Conservation (phyloP, 2,888 invertebrate species). For the Melitaea athalia region DNA sequence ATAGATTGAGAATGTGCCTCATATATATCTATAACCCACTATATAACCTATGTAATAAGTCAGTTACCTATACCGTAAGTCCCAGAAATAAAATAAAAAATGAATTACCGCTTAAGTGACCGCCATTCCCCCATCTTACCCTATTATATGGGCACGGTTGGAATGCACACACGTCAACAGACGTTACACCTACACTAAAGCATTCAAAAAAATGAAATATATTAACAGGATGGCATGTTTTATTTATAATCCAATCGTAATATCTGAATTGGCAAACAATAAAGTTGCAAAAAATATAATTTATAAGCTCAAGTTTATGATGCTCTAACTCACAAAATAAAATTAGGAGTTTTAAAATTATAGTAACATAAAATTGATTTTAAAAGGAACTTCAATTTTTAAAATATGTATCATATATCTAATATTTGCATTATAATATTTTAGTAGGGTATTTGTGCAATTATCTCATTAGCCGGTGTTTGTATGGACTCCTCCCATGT, state of each 20-base stretch:
- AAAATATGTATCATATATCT: too few relatives aligned
- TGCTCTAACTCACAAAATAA: neutral
- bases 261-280: slow-evolving; percentile 8
- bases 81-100: too few relatives aligned
- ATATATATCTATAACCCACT: too few relatives aligned
- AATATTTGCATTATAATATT: too few relatives aligned
- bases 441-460: too few relatives aligned
- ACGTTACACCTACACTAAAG: slow-evolving; percentile 22
- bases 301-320: neutral
- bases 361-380: neutral
- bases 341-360: neutral
- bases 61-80: too few relatives aligned
- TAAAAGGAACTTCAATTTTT: neutral
- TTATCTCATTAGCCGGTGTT: neutral
- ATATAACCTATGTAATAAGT: too few relatives aligned
- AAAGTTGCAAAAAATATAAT: neutral
- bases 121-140: too few relatives aligned
- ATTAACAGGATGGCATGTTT: slow-evolving; percentile 2
- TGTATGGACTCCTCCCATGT: neutral
- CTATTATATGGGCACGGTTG: slow-evolving; percentile 29
- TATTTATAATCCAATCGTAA: neutral
- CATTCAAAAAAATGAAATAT: slow-evolving; percentile 12
- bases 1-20: too few relatives aligned
- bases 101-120: too few relatives aligned
- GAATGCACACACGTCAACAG: slow-evolving; percentile 24